Evolutionary conservation across 2,797 vertebrate species (phyloP).

Genomic region (Gallirallus australis): DNA sequence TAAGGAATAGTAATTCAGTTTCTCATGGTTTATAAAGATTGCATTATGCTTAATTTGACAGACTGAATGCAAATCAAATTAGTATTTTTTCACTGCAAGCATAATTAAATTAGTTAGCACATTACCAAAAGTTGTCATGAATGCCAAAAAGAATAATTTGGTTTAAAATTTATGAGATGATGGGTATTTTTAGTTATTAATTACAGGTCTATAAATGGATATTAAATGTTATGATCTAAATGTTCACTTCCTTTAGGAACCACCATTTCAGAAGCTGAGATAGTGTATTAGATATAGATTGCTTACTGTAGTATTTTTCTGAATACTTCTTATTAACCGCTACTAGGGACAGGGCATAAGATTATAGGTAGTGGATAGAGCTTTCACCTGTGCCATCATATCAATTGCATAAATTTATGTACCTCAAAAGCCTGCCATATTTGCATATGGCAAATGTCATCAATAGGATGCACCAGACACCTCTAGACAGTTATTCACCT

Average conservation of each 20-base stretch:
- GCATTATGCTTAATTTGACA: not conserved
- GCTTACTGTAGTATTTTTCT: not conserved
- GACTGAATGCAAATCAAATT: not conserved
- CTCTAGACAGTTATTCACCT: not conserved
- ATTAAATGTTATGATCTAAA: not conserved
- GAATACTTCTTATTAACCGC: not conserved
- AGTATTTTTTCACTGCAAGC: not conserved
- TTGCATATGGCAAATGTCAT: not conserved
- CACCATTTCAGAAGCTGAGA: not conserved
- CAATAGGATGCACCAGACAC: not conserved
- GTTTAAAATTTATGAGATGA: not conserved
- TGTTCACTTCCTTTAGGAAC: not conserved
- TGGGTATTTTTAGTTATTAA: not conserved
- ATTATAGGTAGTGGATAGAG: not conserved
- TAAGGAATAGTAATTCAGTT: not conserved
- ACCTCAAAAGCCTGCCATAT: not conserved
- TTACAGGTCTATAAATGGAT: not conserved
- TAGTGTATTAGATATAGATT: not conserved
- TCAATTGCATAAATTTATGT: not conserved
- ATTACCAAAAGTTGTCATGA: not conserved
- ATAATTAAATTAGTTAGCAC: not conserved
- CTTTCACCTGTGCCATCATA: not conserved
- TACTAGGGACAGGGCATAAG: accelerated
- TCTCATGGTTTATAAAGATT: not conserved
- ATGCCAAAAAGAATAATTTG: not conserved